Evolutionary conservation across 2,888 invertebrate species (phyloP).

Genomic region (Harmothoe impar): DNA sequence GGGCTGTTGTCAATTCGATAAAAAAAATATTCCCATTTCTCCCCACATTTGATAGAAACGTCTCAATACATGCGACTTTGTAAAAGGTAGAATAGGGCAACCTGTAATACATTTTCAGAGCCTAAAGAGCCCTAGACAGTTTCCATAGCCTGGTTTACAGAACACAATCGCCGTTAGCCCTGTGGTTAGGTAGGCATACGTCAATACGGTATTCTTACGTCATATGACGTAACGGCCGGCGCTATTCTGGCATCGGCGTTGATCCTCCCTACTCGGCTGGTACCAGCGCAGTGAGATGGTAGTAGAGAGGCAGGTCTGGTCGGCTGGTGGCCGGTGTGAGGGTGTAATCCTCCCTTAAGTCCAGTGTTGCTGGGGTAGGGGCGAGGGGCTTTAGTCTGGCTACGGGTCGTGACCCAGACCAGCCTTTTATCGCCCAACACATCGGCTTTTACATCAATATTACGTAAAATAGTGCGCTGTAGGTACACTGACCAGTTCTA

Average conservation of each 20-base stretch:
- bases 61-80: too few relatives aligned
- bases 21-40: too few relatives aligned
- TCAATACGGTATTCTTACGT: not conserved
- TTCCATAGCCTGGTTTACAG: too few relatives aligned
- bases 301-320: not conserved
- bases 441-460: not conserved
- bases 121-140: too few relatives aligned
- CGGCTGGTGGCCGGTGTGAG: not conserved
- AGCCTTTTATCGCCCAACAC: not conserved
- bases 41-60: too few relatives aligned
- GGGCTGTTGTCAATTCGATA: too few relatives aligned
- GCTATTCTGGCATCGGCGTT: constrained; percentile 26
- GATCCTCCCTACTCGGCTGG: not conserved
- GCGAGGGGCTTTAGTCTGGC: not conserved
- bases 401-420: constrained; percentile 3
- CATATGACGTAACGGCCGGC: not conserved
- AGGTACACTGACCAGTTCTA: too few relatives aligned
- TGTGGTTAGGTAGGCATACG: not conserved
- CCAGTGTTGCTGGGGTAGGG: not conserved
- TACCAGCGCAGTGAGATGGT: not conserved
- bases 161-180: too few relatives aligned
- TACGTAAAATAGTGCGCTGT: not conserved
- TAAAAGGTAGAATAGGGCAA: too few relatives aligned
- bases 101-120: too few relatives aligned
- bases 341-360: constrained; percentile 2